These are phyloP conservation scores for Drosophila pruinosa DNA, from an alignment of 1,140 invertebrate species.

Conservation along the genomic window DNA sequence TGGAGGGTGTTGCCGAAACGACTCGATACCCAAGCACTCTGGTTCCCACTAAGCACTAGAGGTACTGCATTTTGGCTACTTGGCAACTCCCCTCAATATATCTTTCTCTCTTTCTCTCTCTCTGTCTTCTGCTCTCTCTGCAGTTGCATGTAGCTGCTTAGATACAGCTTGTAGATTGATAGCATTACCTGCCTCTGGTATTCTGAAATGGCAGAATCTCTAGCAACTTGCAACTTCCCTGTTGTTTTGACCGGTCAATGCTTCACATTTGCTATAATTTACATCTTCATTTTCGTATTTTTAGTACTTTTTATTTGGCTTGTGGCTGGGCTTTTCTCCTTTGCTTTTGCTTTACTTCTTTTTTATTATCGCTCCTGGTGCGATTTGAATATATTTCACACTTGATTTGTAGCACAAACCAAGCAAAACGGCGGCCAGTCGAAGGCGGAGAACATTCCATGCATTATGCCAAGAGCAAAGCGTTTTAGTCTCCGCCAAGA, in stretches of 20 bases:
- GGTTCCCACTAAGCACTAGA: not conserved
- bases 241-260: constrained; percentile 63
- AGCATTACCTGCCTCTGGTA: constrained; percentile 81
- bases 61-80: constrained; percentile 1
- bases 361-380: constrained; percentile 53
- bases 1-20: constrained; percentile 77
- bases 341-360: not conserved
- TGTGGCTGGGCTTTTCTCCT: constrained; percentile 19
- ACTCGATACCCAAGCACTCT: constrained; percentile 35
- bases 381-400: constrained; percentile 73
- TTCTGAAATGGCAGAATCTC: constrained; percentile 54
- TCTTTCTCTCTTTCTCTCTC: constrained; percentile 9
- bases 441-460: not conserved
- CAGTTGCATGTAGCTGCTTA: constrained; percentile 37
- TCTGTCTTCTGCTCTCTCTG: constrained; percentile 8
- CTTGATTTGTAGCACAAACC: constrained; percentile 66
- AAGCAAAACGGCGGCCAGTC: constrained; percentile 31
- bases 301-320: constrained; percentile 43
- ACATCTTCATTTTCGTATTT: constrained; percentile 76
- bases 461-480: constrained; percentile 7
- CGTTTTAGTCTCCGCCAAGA: constrained; percentile 15
- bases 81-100: constrained; percentile 30
- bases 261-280: constrained; percentile 75
- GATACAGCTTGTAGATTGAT: constrained; percentile 81
- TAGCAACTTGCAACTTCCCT: constrained; percentile 13